phyloP scores from a whole-genome alignment of 2,888 invertebrate species.

The Ashinkailepas kermadecensis region DNA sequence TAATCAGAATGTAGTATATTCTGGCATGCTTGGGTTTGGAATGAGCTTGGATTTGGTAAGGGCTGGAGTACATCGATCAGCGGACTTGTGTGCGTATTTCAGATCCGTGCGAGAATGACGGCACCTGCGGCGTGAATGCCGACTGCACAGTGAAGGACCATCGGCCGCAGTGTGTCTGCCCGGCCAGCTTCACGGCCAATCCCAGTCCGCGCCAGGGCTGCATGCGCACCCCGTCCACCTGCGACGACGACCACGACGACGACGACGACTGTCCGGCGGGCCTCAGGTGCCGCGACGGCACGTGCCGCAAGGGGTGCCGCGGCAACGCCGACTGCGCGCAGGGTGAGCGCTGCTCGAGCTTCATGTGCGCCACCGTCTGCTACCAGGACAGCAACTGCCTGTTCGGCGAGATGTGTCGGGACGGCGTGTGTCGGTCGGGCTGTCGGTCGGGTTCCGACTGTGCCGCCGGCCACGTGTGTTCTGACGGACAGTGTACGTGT shows the following conservation, averaged over 20 bases:
- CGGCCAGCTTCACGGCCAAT: constrained; percentile 75
- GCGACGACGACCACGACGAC: constrained; percentile 47
- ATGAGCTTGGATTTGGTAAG: too few species aligned
- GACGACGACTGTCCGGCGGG: constrained; percentile 45
- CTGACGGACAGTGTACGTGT: constrained; percentile 58
- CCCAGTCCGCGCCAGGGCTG: constrained; percentile 84
- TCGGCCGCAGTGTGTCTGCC: constrained; percentile 70
- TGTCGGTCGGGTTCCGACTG: constrained; percentile 76
- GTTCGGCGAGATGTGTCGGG: constrained; percentile 77
- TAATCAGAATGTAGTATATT: too few species aligned
- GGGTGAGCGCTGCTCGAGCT: constrained; percentile 70
- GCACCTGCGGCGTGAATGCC: constrained; percentile 75
- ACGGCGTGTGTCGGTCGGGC: constrained; percentile 72
- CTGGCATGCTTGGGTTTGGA: too few species aligned
- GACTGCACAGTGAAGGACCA: constrained; percentile 65
- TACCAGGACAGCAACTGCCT: constrained; percentile 83
- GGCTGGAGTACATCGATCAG: too few species aligned
- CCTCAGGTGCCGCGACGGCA: constrained; percentile 66
- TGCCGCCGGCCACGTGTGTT: constrained; percentile 65
- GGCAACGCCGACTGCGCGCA: constrained; percentile 65
- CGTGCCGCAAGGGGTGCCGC: constrained; percentile 67
- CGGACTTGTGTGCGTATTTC: constrained; percentile 23
- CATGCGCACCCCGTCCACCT: constrained; percentile 66
- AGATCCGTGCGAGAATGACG: constrained; percentile 68
- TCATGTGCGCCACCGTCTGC: constrained; percentile 72